Conservation (phyloP, 92 coral and sea anemone species). For the Pocillopora grandis region DNA sequence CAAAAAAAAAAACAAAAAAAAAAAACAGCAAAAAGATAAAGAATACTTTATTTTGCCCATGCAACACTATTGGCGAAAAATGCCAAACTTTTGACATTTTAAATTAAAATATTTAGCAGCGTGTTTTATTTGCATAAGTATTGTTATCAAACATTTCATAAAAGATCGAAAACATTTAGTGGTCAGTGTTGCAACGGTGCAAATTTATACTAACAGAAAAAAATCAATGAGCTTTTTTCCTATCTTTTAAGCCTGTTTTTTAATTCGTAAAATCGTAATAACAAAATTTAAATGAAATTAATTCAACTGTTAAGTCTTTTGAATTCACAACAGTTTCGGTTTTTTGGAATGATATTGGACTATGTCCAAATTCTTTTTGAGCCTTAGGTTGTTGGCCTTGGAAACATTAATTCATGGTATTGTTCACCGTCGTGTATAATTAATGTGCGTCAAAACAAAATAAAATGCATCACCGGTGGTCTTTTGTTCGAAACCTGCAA, state of each 20-base stretch:
- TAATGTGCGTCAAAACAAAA: constrained; percentile 27
- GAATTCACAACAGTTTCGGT: background rate
- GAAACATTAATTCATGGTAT: background rate
- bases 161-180: background rate
- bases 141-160: background rate
- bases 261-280: background rate
- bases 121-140: background rate
- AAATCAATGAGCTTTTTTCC: background rate
- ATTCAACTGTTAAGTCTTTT: background rate
- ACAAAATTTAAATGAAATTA: background rate
- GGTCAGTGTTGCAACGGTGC: background rate
- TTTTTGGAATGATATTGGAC: background rate
- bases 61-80: too few species aligned
- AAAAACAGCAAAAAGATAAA: too few species aligned
- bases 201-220: background rate
- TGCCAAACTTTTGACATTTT: too few species aligned
- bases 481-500: constrained; percentile 7
- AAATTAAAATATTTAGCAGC: too few species aligned
- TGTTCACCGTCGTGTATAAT: constrained; percentile 16
- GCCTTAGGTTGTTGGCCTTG: background rate
- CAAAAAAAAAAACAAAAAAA: too few species aligned
- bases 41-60: too few species aligned
- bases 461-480: constrained; percentile 7
- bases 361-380: background rate
- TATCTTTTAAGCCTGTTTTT: background rate